Percentiles rank a stretch among this genome's conserved stretches.
Evolutionary conservation across 2,113 vertebrate genomes (phyloP).

Genomic region (Mugil cephalus): DNA sequence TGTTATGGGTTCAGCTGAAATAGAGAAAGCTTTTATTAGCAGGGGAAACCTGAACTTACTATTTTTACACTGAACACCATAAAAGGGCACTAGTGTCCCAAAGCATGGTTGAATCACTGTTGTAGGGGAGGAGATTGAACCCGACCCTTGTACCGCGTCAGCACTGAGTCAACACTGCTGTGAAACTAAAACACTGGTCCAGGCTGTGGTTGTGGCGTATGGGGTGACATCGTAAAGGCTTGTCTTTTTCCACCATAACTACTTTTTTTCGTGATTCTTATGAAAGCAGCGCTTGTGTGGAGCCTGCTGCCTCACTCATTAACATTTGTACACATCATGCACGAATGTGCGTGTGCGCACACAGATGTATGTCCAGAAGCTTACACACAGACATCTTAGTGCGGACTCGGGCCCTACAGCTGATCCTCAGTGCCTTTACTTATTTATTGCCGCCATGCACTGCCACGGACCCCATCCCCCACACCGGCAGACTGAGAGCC

Average conservation of each 20-base stretch:
- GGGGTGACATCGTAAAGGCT: slow-evolving; percentile 64
- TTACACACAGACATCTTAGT: slow-evolving; percentile 69
- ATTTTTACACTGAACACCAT: slow-evolving; percentile 61
- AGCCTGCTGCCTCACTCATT: slow-evolving; percentile 68
- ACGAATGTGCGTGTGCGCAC: slow-evolving; percentile 30
- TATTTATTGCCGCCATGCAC: slow-evolving; percentile 58
- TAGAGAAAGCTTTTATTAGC: slow-evolving; percentile 34
- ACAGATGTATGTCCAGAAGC: slow-evolving; percentile 50
- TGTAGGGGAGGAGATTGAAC: slow-evolving; percentile 71
- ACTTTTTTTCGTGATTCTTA: slow-evolving; percentile 57
- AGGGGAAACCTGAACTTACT: slow-evolving; percentile 34
- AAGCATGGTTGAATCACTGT: slow-evolving; percentile 41
- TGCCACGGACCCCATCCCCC: slow-evolving; percentile 44
- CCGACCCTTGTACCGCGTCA: slow-evolving; percentile 73
- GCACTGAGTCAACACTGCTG: slow-evolving; percentile 77
- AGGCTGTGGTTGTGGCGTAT: slow-evolving; percentile 70
- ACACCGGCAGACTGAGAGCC: slow-evolving; percentile 24
- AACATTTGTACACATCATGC: slow-evolving; percentile 74
- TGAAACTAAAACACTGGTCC: slow-evolving; percentile 65
- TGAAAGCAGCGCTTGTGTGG: slow-evolving; percentile 83
- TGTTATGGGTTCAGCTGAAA: slow-evolving; percentile 5
- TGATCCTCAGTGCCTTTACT: slow-evolving; percentile 74
- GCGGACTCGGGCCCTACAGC: slow-evolving; percentile 73
- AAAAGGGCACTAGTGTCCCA: slow-evolving; percentile 70
- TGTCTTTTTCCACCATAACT: slow-evolving; percentile 72